Evolutionary conservation across 1,140 invertebrate species (phyloP), one percentile per base, ranked within the genome.

Genomic region (Bombus confusus): DNA sequence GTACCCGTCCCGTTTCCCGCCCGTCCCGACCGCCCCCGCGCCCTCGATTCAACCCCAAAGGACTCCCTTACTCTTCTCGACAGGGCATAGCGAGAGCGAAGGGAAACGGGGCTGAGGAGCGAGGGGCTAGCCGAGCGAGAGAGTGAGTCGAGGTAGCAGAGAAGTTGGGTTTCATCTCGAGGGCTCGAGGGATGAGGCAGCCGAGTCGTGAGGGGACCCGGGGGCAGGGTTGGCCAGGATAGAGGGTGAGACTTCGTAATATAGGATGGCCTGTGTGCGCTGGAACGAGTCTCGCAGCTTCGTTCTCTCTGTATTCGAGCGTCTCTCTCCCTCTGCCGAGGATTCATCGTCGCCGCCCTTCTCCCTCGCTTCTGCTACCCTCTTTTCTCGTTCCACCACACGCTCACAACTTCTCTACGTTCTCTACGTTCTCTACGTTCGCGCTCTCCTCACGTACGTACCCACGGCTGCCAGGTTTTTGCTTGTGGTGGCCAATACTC

Each of bases 141-240:
- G 86, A 91, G 88, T 86, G 86, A 91, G 88, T 86, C 83, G 90
- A 91, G 13, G 90, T 85, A 89, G 87, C 87, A 83, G 85, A 93
- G 93, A 93, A 93, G 92, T 93, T 92, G 92, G 91, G 93, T 93
- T 94, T 93, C 93, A 94, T 94, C 93, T 94, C 93, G 92, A 92
- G 92, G 93, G 92, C 90, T 93, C 89, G 91, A 86, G 83, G 82
- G 80, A 86, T 77, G 86, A 71, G 72, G 74, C 34, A 71, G 79
- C 78, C 73, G 73, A 69, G 59, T 39, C 10, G 68, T 39, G 15
- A 12, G 47, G n/a, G 34, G 3, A 59, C 5, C 18, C 47, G 31
- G 34, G n/a, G 81, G 75, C 68, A 64, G 59, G 77, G 81, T 77
- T 71, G 81, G 89, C 80, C 84, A 90, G 86, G 85, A 88, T 85